phyloP scores from a whole-genome alignment of 2,888 invertebrate genomes.

The Anarsia innoxiella region DNA sequence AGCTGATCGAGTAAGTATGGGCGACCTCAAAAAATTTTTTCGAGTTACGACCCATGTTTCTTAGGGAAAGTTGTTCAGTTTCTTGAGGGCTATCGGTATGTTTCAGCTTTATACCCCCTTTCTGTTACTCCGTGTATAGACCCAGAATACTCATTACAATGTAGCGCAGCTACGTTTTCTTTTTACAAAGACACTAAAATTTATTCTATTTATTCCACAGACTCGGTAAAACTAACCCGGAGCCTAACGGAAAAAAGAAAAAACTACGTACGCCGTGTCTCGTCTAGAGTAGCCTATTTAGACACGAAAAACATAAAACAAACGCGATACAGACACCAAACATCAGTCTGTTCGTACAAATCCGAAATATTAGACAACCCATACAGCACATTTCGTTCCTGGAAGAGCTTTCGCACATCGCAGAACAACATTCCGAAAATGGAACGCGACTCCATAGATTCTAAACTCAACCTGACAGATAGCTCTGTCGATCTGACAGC shows the following conservation, averaged over 20 bases:
- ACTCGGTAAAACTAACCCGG: conserved; percentile 69
- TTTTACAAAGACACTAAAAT: too few species aligned
- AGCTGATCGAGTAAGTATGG: too few species aligned
- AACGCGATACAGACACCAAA: conserved; percentile 49
- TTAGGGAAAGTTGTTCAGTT: too few species aligned
- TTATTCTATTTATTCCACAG: conserved; percentile 37
- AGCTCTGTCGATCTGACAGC: conserved; percentile 44
- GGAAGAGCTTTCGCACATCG: conserved; percentile 64
- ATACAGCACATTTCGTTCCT: conserved; percentile 61
- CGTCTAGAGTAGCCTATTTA: conserved; percentile 69
- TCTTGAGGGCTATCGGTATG: too few species aligned
- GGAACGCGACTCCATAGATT: conserved; percentile 38
- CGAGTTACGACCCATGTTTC: too few species aligned
- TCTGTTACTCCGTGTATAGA: too few species aligned
- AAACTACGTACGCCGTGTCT: conserved; percentile 78
- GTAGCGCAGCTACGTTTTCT: too few species aligned
- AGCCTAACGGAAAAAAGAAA: conserved; percentile 78
- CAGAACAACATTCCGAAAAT: conserved; percentile 49
- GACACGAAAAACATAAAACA: conserved; percentile 45
- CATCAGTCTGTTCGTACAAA: conserved; percentile 57
- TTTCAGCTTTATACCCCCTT: too few species aligned
- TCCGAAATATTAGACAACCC: conserved; percentile 50
- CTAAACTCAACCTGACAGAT: conserved; percentile 51
- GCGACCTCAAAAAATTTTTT: too few species aligned
- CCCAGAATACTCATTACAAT: too few species aligned